Conservation (phyloP, 35 echinoderm and acorn worm genomes). For the Strongylocentrotus purpuratus region DNA sequence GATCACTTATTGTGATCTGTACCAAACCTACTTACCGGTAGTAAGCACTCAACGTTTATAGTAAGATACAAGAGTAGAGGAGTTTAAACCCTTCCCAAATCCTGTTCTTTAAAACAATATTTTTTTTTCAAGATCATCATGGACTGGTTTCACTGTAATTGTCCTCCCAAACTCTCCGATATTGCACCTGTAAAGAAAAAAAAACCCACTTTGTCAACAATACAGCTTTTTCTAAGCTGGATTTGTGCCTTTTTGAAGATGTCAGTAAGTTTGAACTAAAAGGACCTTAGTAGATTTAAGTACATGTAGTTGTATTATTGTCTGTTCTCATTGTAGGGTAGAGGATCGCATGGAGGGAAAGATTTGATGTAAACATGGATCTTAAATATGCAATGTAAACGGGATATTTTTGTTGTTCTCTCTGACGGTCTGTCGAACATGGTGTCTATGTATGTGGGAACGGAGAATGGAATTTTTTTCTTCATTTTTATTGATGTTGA, state of each 20-base stretch:
- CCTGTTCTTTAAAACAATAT: background rate
- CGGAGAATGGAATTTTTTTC: background rate
- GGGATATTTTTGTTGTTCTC: background rate
- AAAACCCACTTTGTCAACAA: background rate
- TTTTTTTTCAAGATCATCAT: background rate
- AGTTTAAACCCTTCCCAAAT: background rate
- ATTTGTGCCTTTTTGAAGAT: constrained; percentile 47
- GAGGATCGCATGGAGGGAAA: background rate
- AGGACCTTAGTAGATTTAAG: background rate
- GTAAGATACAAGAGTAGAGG: background rate
- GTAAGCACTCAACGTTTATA: too few species aligned
- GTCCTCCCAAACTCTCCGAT: background rate
- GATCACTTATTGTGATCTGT: background rate
- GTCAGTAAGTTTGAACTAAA: constrained; percentile 14
- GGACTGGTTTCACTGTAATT: background rate
- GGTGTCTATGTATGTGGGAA: background rate
- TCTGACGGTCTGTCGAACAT: background rate
- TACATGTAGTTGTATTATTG: background rate
- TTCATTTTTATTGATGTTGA: background rate
- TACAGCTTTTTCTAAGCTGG: constrained; percentile 1
- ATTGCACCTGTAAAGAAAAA: background rate
- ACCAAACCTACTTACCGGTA: background rate
- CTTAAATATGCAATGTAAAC: constrained; percentile 1
- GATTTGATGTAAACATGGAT: background rate
- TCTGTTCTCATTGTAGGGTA: background rate